These are phyloP conservation scores for Myotis davidii DNA, from an alignment of 2,113 vertebrate genomes.

Conservation along the genomic window DNA sequence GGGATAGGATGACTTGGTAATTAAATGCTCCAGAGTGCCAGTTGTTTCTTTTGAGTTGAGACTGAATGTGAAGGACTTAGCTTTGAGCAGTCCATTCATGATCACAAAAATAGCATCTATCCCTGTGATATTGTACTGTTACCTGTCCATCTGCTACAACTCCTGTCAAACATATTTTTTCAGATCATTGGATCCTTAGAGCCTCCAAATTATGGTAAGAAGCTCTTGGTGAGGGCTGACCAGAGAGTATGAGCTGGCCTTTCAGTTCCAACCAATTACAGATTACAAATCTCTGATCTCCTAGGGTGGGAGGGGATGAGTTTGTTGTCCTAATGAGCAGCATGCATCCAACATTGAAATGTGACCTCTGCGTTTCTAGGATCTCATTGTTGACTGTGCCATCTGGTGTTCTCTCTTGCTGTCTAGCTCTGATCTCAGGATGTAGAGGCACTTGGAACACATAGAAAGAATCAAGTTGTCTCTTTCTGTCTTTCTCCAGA, in stretches of 20 bases:
- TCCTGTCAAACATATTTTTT: constrained; percentile 69
- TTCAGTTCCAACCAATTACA: constrained; percentile 24
- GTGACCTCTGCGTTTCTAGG: constrained; percentile 36
- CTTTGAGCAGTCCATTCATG: constrained; percentile 19
- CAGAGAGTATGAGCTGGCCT: constrained; percentile 20
- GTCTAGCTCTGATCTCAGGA: constrained; percentile 20
- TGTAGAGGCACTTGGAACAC: not conserved
- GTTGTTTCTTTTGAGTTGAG: constrained; percentile 19
- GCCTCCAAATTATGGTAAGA: not conserved
- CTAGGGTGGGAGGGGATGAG: not conserved
- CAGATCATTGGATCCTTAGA: constrained; percentile 33
- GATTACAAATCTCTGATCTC: constrained; percentile 2
- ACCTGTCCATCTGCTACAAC: constrained; percentile 63
- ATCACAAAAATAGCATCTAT: not conserved
- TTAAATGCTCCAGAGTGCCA: constrained; percentile 50
- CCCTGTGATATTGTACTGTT: not conserved
- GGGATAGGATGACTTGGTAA: constrained; percentile 61
- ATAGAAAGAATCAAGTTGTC: not conserved
- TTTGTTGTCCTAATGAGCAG: constrained; percentile 51
- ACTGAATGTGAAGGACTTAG: not conserved
- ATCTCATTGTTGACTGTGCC: not conserved
- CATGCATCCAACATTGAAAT: constrained; percentile 3
- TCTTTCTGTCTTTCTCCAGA: not conserved
- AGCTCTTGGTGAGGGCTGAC: constrained; percentile 44
- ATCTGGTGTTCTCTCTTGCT: constrained; percentile 37